phyloP scores from a whole-genome alignment of 1,140 invertebrate genomes.

The Drosophila pallidifrons region DNA sequence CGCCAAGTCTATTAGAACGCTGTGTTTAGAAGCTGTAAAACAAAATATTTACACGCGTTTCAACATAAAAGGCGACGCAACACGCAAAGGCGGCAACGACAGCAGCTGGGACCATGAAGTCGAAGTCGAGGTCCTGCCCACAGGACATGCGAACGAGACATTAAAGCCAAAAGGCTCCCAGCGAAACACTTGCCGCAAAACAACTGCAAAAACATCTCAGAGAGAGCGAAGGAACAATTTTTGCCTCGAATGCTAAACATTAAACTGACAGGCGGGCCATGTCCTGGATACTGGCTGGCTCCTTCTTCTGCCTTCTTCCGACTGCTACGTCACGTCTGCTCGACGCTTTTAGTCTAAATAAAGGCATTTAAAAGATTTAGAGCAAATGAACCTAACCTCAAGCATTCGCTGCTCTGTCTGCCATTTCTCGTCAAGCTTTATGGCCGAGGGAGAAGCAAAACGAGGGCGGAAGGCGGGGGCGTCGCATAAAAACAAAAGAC shows the following conservation, averaged over 20 bases:
- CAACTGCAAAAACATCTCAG: slow-evolving; percentile 24
- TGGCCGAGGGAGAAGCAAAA: slow-evolving; percentile 21
- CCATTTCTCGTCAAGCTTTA: slow-evolving; percentile 60
- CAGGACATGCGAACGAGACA: slow-evolving; percentile 80
- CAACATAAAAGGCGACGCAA: slow-evolving; percentile 63
- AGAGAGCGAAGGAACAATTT: slow-evolving; percentile 11
- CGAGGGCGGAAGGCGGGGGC: slow-evolving; percentile 44
- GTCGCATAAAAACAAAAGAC: slow-evolving; percentile 78
- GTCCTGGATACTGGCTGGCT: slow-evolving; percentile 19
- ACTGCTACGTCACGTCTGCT: slow-evolving; percentile 68
- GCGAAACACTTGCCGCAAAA: slow-evolving; percentile 48
- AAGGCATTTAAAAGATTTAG: slow-evolving; percentile 83
- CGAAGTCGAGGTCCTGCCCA: slow-evolving; percentile 25
- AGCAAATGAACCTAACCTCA: slow-evolving; percentile 82
- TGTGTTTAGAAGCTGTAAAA: slow-evolving; percentile 74
- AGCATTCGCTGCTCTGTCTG: slow-evolving; percentile 56
- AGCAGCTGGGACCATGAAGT: slow-evolving; percentile 34
- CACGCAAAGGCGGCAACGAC: slow-evolving; percentile 63
- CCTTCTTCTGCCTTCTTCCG: slow-evolving; percentile 3
- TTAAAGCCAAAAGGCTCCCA: slow-evolving; percentile 67
- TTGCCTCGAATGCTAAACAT: slow-evolving; percentile 41
- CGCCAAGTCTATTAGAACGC: slow-evolving; percentile 70
- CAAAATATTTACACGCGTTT: slow-evolving; percentile 81
- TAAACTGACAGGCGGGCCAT: slow-evolving; percentile 52
- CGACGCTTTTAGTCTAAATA: slow-evolving; percentile 80